Conservation (phyloP, 2,797 vertebrate genomes). For the Sibirionetta formosa region DNA sequence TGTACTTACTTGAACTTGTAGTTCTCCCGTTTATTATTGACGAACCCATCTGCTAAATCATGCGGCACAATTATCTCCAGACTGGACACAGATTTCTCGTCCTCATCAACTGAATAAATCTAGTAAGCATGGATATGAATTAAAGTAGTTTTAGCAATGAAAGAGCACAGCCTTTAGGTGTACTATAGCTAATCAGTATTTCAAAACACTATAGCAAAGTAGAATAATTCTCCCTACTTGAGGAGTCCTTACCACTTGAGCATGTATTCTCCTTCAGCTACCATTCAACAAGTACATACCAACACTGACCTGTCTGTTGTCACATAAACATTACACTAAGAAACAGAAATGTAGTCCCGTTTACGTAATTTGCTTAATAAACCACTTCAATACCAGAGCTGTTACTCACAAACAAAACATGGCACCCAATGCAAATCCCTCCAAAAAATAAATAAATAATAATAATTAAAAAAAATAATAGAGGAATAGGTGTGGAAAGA, state of each 20-base stretch:
- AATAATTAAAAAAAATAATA: no score
- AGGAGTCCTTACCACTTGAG: neutral
- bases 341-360: neutral
- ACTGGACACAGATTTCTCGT: slow-evolving; percentile 80
- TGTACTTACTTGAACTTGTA: slow-evolving; percentile 92
- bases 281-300: rapidly evolving
- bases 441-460: neutral
- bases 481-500: neutral
- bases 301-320: neutral
- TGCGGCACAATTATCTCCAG: slow-evolving; percentile 91
- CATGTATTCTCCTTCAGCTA: neutral
- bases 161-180: neutral
- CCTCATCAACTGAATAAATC: slow-evolving; percentile 89
- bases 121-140: slow-evolving; percentile 67
- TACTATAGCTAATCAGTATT: neutral
- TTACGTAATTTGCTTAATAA: neutral
- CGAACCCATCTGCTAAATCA: slow-evolving; percentile 92
- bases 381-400: neutral
- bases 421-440: neutral
- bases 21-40: slow-evolving; percentile 95
- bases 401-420: neutral
- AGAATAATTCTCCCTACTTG: neutral
- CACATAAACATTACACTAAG: neutral
- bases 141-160: neutral
- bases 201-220: neutral